Evolutionary conservation across 2,888 invertebrate genomes (phyloP), one percentile per base, ranked within the genome.

Genomic region (Aproaerema taeniolella): DNA sequence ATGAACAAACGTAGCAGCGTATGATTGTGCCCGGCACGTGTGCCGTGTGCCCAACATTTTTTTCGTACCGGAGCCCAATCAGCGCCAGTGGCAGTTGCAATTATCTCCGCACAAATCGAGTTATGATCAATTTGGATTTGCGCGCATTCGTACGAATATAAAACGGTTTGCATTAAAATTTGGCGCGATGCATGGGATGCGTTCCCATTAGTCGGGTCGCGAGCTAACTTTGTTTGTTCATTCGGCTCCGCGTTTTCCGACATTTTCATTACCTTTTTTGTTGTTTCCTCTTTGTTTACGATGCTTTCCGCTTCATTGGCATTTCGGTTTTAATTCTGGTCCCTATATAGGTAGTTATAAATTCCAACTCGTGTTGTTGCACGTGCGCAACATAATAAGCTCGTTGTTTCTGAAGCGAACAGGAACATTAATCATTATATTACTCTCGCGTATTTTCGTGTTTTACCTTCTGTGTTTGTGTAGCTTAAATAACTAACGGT

Each of bases 121-220:
- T 87, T 87, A 87, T 86, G 87, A 87, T 87, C 87, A 85, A 86
- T 87, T 87, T 87, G 81, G 82, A 87, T 86, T 87, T 85, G 86
- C 73, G 77, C 80, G 78, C 76, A 80, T 83, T 70, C 78, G 79
- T 67, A 76, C 80, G 86, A 82, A 85, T 82, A 83, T 83, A 86
- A 87, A 87, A 87, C 82, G 85, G 85, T 87, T 86, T 86, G 77
- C 81, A 81, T 85, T 86, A 82, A 85, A 87, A 86, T 85, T 86
- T 86, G 73, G 73, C 67, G 62, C 78, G 72, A 80, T 82, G 82
- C 80, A 80, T 65, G 71, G 75, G 80, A 82, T 81, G 81, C 80
- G 79, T 83, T 80, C 77, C 80, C 71, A 85, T 85, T 83, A 83
- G 78, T 68, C 66, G 66, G 69, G 67, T 68, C 68, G 72, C 61